Percentiles rank a stretch among this genome's conserved stretches.
Evolutionary conservation across 53 echinoderm and acorn worm species (phyloP).

Genomic region (Temnopleurus reevesii): DNA sequence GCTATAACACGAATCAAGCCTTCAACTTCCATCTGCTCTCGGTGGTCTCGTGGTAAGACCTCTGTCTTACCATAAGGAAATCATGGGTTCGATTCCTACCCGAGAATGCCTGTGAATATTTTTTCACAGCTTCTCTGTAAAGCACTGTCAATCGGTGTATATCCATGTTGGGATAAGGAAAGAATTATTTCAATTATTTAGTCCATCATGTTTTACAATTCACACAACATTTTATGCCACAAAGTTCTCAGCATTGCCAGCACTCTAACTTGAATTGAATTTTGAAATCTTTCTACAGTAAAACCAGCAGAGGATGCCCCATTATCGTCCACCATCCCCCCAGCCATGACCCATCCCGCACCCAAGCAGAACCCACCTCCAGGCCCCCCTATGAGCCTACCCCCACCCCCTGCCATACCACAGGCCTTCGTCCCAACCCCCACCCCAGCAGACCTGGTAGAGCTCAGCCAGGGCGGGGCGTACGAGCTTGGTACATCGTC

Average conservation of each 20-base stretch:
- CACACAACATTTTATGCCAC: not conserved
- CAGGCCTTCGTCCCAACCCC: constrained; percentile 27
- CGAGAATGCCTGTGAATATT: too few relatives aligned
- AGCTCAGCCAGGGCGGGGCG: constrained; percentile 31
- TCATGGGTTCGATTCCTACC: too few relatives aligned
- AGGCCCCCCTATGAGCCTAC: not conserved
- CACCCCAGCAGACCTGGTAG: constrained; percentile 8
- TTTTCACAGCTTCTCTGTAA: too few relatives aligned
- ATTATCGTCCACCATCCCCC: not conserved
- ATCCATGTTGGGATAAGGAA: too few relatives aligned
- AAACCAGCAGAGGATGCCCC: not conserved
- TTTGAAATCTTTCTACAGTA: not conserved
- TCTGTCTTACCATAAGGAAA: too few relatives aligned
- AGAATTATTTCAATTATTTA: too few relatives aligned
- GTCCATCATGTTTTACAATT: too few relatives aligned
- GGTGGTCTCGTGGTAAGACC: too few relatives aligned
- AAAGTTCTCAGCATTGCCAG: not conserved
- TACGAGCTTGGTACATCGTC: constrained; percentile 54
- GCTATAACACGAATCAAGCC: too few relatives aligned
- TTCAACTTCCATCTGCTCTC: too few relatives aligned
- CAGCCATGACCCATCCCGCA: not conserved
- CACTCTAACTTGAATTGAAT: not conserved
- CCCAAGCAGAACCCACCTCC: not conserved
- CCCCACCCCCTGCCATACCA: constrained; percentile 18
- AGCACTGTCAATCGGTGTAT: too few relatives aligned